Conservation (phyloP, 2,888 invertebrate species). For the Drosophila quinaria region DNA sequence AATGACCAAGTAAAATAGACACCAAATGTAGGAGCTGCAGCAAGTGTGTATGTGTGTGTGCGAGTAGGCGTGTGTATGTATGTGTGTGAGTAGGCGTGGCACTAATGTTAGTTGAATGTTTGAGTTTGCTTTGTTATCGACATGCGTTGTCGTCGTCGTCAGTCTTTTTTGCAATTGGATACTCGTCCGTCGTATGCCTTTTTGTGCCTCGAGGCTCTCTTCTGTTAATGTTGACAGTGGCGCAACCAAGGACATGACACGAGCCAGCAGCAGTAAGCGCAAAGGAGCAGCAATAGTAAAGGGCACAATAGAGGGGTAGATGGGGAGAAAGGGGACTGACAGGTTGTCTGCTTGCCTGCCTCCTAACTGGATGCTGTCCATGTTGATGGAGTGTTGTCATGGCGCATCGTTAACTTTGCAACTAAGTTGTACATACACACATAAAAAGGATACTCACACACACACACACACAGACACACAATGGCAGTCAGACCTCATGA, state of each 20-base stretch:
- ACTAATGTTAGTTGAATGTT: constrained; percentile 76
- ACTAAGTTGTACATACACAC: constrained; percentile 52
- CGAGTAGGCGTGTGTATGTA: constrained; percentile 25
- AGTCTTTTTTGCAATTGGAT: constrained; percentile 69
- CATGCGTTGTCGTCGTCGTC: constrained; percentile 53
- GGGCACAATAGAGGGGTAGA: neutral
- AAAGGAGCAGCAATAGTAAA: neutral
- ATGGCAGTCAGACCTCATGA: constrained; percentile 12
- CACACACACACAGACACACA: constrained; percentile 3
- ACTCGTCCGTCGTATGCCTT: constrained; percentile 54
- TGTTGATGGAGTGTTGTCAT: constrained; percentile 65
- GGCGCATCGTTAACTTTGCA: constrained; percentile 66
- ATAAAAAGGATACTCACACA: constrained; percentile 12
- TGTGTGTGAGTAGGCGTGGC: constrained; percentile 61
- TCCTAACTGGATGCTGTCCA: constrained; percentile 54
- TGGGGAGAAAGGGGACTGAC: neutral
- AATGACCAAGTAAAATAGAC: constrained; percentile 80
- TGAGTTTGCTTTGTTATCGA: constrained; percentile 72
- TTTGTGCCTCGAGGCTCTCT: constrained; percentile 68
- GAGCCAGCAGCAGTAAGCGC: constrained; percentile 12
- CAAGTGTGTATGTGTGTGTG: constrained; percentile 8
- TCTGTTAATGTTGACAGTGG: constrained; percentile 74
- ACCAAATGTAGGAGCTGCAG: constrained; percentile 54
- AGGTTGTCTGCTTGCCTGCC: constrained; percentile 17
- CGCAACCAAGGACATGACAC: constrained; percentile 73